phyloP scores from a whole-genome alignment of 1,140 invertebrate genomes.

The Atta texana region DNA sequence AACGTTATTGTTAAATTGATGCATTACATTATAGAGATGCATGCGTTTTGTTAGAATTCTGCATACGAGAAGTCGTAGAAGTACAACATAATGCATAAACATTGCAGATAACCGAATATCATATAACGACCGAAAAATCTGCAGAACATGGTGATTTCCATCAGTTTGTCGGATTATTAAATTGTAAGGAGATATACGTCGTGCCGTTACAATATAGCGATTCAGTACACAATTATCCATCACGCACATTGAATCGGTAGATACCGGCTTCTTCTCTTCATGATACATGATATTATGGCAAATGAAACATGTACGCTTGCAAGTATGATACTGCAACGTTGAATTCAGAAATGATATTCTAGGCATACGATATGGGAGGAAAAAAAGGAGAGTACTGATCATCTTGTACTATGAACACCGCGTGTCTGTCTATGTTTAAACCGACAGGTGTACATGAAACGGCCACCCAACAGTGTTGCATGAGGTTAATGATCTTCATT shows the following conservation, averaged over 20 bases:
- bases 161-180: constrained; percentile 44
- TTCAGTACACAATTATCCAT: constrained; percentile 40
- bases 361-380: not conserved
- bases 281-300: constrained; percentile 33
- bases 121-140: constrained; percentile 7
- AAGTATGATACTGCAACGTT: constrained; percentile 35
- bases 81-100: not conserved
- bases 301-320: constrained; percentile 31
- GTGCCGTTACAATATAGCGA: not conserved
- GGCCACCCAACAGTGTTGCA: constrained; percentile 56
- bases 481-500: constrained; percentile 65
- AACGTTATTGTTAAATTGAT: constrained; percentile 4
- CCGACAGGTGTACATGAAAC: constrained; percentile 61
- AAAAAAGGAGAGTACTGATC: constrained; percentile 13
- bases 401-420: constrained; percentile 49
- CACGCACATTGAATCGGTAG: constrained; percentile 37
- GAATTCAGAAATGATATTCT: constrained; percentile 34
- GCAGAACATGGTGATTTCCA: constrained; percentile 24
- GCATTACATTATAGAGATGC: not conserved
- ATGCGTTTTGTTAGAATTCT: not conserved
- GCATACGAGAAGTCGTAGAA: not conserved
- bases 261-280: constrained; percentile 16
- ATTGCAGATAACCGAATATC: constrained; percentile 21
- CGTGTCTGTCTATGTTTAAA: constrained; percentile 48
- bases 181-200: constrained; percentile 35